phyloP scores from a whole-genome alignment of 1,140 invertebrate species.

The Leguminivora glycinivorella region DNA sequence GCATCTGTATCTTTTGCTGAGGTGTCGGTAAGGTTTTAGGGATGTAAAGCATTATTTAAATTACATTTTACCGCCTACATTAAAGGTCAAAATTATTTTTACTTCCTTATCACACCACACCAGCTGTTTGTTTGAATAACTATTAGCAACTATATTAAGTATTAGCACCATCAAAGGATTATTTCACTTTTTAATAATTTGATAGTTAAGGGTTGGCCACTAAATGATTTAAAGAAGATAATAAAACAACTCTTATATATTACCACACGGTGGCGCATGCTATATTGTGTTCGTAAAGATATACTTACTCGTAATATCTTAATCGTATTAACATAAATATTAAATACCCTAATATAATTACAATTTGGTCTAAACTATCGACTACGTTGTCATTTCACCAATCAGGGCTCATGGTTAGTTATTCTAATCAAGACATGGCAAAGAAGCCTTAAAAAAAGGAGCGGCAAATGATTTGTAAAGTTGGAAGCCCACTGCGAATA shows the following conservation, averaged over 20 bases:
- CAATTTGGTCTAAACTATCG: slow-evolving; percentile 1
- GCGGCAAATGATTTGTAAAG: not conserved
- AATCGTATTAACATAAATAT: slow-evolving; percentile 20
- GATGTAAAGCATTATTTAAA: too few species aligned
- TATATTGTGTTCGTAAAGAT: slow-evolving; percentile 57
- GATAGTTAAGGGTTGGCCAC: too few species aligned
- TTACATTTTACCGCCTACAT: too few species aligned
- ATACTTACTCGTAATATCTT: slow-evolving; percentile 32
- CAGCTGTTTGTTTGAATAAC: not conserved
- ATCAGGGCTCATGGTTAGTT: not conserved
- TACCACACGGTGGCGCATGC: slow-evolving; percentile 66
- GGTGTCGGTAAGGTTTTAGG: too few species aligned
- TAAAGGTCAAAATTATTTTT: too few species aligned
- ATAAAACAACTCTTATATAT: slow-evolving; percentile 34
- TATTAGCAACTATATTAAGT: not conserved
- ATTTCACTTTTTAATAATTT: too few species aligned
- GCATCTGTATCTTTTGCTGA: too few species aligned
- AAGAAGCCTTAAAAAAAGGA: not conserved
- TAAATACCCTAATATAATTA: slow-evolving; percentile 20
- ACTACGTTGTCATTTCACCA: slow-evolving; percentile 14
- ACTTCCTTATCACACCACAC: too few species aligned
- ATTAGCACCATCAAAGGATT: too few species aligned
- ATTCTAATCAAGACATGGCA: slow-evolving; percentile 14
- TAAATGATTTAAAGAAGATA: not conserved
- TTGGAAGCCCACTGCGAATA: not conserved